phyloP scores from a whole-genome alignment of 2,888 invertebrate genomes.

The Diaperis boleti region DNA sequence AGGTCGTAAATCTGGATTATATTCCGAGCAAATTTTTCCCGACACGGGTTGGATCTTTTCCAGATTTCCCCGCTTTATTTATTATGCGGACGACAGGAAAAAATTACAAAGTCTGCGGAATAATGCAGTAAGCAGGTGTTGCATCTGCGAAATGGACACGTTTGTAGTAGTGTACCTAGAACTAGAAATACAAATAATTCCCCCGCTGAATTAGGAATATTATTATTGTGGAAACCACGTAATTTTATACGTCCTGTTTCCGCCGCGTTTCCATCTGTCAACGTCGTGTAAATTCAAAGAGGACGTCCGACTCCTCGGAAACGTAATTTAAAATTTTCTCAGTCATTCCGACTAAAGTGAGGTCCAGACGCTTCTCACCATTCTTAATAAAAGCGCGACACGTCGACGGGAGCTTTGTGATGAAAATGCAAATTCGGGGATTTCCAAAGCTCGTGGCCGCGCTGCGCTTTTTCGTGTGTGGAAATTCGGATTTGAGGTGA shows the following conservation, averaged over 20 bases:
- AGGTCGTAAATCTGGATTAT: too few relatives aligned
- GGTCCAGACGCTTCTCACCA: slow-evolving; percentile 2
- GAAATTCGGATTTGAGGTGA: neutral
- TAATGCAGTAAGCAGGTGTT: too few relatives aligned
- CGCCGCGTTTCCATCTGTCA: neutral
- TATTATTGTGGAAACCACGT: neutral
- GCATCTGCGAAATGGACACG: too few relatives aligned
- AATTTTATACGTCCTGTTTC: neutral
- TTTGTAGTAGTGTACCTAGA: too few relatives aligned
- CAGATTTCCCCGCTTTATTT: too few relatives aligned
- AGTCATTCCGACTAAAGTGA: neutral
- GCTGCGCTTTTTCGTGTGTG: neutral
- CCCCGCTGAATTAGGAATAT: neutral
- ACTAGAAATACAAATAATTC: neutral
- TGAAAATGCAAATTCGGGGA: slow-evolving; percentile 15
- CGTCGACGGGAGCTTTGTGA: neutral
- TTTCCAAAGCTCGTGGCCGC: neutral
- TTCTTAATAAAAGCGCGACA: slow-evolving; percentile 1
- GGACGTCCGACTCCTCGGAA: neutral
- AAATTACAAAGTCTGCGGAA: too few relatives aligned
- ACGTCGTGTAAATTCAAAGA: neutral
- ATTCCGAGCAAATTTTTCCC: too few relatives aligned
- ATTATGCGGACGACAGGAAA: too few relatives aligned
- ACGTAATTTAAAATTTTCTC: neutral
- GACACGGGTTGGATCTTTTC: too few relatives aligned